Evolutionary conservation across 2,797 vertebrate species (phyloP).

Genomic region (Microhierax caerulescens): DNA sequence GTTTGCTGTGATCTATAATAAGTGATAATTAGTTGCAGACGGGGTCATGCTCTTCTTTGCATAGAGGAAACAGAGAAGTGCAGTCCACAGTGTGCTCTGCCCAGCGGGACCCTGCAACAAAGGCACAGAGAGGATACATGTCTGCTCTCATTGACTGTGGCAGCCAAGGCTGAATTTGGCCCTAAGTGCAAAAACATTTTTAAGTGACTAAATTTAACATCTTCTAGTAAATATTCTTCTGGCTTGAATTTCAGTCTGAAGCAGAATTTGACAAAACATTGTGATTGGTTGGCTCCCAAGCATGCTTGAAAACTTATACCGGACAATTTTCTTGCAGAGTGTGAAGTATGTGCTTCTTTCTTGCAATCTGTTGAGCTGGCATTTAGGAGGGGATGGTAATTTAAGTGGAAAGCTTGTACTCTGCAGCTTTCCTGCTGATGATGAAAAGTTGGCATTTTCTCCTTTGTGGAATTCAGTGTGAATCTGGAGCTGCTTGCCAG

Average conservation of each 20-base stretch:
- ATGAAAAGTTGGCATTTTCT: constrained; percentile 60
- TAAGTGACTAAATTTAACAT: constrained; percentile 62
- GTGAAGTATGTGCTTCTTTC: constrained; percentile 51
- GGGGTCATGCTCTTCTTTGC: constrained; percentile 1
- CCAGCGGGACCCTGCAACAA: not conserved
- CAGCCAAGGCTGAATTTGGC: constrained; percentile 26
- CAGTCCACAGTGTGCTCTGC: not conserved
- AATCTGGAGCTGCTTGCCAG: constrained; percentile 62
- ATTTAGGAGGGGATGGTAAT: constrained; percentile 45
- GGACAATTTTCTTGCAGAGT: constrained; percentile 45
- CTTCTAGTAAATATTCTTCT: constrained; percentile 63
- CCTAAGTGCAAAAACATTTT: constrained; percentile 47
- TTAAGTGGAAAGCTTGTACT: constrained; percentile 40
- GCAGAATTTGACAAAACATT: constrained; percentile 54
- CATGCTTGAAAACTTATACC: constrained; percentile 43
- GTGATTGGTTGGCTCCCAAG: constrained; percentile 63
- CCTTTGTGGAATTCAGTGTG: constrained; percentile 63
- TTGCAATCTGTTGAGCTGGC: constrained; percentile 52
- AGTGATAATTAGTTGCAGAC: constrained; percentile 42
- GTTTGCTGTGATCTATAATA: not conserved
- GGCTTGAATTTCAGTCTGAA: constrained; percentile 52
- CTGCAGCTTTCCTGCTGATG: constrained; percentile 56
- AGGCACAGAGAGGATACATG: not conserved
- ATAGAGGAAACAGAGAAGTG: not conserved
- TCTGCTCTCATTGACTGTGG: not conserved